Evolutionary conservation across 2,113 vertebrate species (phyloP).

Genomic region (Merops nubicus): DNA sequence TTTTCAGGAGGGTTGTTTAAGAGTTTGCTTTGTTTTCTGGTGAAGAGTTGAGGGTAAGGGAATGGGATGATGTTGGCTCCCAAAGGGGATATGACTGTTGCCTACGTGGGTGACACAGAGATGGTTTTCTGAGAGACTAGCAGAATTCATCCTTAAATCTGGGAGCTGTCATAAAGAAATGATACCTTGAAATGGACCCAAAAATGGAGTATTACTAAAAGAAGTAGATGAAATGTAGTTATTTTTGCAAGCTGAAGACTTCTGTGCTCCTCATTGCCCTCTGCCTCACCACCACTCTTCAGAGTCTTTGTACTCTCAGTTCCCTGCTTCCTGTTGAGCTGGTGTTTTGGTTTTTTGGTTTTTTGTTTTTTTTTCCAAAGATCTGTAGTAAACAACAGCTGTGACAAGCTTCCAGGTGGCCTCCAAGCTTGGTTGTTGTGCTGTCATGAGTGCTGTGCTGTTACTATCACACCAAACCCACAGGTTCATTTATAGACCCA

Average conservation of each 20-base stretch:
- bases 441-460: not conserved
- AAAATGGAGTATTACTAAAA: not conserved
- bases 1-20: not conserved
- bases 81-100: fast-evolving
- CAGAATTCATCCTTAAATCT: not conserved
- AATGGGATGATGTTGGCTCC: not conserved
- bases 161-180: not conserved
- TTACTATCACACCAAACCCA: slow-evolving; percentile 15
- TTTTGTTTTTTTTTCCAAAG: not conserved
- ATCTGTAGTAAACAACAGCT: slow-evolving; percentile 40
- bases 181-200: not conserved
- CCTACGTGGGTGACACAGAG: not conserved
- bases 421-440: not conserved
- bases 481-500: not conserved
- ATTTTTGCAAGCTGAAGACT: not conserved
- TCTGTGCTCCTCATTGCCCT: not conserved
- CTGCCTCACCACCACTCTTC: not conserved
- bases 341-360: not conserved
- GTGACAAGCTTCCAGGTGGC: slow-evolving; percentile 34
- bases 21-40: not conserved
- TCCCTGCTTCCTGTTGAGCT: not conserved
- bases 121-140: not conserved
- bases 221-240: not conserved
- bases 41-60: not conserved
- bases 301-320: not conserved